Base-by-base conservation (phyloP, 2,888 invertebrate species). In the Elaeidobius kamerunicus region DNA sequence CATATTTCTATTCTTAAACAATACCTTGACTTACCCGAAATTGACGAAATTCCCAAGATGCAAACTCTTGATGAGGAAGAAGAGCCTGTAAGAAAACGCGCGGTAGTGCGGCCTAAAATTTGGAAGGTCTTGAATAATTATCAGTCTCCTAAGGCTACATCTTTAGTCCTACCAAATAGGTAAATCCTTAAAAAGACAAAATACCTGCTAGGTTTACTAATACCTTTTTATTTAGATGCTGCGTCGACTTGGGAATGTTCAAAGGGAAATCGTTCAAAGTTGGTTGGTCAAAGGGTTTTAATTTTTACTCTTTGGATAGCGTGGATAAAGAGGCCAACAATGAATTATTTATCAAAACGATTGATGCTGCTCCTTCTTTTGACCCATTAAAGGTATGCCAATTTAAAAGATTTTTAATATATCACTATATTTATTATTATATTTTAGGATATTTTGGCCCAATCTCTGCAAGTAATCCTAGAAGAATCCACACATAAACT, bases 261-360 rank as follows among this genome's bases (percentile, higher is more conserved):
- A 79, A 81, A 60, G 83, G 84, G 18, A 77, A 84, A 0, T 81
- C 84, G 54, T 83, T 83, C 56, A 83, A 86, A 65, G 80, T 84
- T 0, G 87, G 88, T 1, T 93, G 91, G 84, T 85, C 84, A 0
- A 82, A 84, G 0, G 78, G 80, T 11, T 79, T 80, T 61, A 77
- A 77, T 0, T 68, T 84, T 48, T 56, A 56, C 14, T 47, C 52
- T 20, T 19, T 59, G 23, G 59, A 60, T 19, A 40, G 36, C 16
- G 56, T 56, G 39, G 49, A 52, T 7, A 51, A 45, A 1, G 57
- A 59, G 42, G 46, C 55, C 2, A 60, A 56, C 27, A 55, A 56
- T 3, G 60, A 62, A 42, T 39, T 63, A 36, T 40, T 49, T 18
- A 32, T 59, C 17, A 60, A 60, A 39, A 36, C 54, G 7, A 47